Base-by-base conservation (phyloP, 2,113 vertebrate genomes). In the Xenotilapia caudafasciata region DNA sequence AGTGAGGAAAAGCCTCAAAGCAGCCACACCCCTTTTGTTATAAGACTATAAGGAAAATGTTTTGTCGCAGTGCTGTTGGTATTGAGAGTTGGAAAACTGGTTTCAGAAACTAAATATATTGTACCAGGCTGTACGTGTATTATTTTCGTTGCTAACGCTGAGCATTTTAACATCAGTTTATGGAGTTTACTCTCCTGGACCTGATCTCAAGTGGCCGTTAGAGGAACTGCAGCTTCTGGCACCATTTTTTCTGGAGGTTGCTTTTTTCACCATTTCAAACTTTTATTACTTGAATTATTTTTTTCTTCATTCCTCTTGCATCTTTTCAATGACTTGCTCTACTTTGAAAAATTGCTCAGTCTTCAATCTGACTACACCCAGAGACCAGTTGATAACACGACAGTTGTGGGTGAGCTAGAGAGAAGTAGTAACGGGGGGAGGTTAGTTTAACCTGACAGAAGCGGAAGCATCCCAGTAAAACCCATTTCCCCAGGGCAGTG, bases 371-470 rank as follows among this genome's bases (percentile, higher is more conserved):
- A 68, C 42, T 54, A 3, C 42, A 40, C 19, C 6, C 40, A 75
- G 26, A 65, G 9, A 75, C 9, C 70, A 49, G 42, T 31, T 31
- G 42, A 49, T 77, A 47, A 75, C 13, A n/a, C 42, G 7, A 77
- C 23, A 49, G 47, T 82, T 82, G 62, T 82, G 33, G 77, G 49
- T 83, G 65, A 83, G 13, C 42, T 21, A 77, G 28, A 56, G 21
- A 73, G 51, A 60, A 35, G 53, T 9, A 7, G 26, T 47, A 17
- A 84, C 1, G 4, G 75, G 5, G 21, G 68, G 3, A 84, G 83
- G 83, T 85, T 88, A 83, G 92, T 90, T 83, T 54, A 81, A 87
- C 54, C 88, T 91, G 94, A 94, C 77, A 90, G 84, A 89, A 91
- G 80, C 84, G 88, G 90, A 91, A 68, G 89, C 80, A 85, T 21